Base-by-base conservation (phyloP, 2,888 invertebrate genomes). In the Dendrolimus pini region DNA sequence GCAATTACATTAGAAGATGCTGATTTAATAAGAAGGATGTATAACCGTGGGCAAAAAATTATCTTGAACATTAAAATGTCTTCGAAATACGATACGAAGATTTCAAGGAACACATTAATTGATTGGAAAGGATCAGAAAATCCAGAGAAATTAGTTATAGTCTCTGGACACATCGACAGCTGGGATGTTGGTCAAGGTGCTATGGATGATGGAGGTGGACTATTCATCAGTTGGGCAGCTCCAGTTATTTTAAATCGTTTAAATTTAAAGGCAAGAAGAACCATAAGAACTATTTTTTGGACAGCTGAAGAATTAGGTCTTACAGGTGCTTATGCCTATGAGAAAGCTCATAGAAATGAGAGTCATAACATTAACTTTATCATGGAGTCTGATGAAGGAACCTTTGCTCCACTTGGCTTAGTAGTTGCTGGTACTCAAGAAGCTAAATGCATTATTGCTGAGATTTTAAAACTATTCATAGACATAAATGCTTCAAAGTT, bases 171-270 rank as follows among this genome's bases (percentile, higher is more conserved):
- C 78, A 89, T 97, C 41, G 97, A 97, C 72, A 95, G 95, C 72
- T 97, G 96, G 96, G 96, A 97, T 80, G 95, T 96, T 10, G 96
- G 96, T 1, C 93, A 95, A 68, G 97, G 96, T 13, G 96, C 96
- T 7, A 96, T 97, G 96, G 96, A 97, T 75, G 96, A 97, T 69
- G 96, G 95, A 41, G 95, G 95, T 59, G 96, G 96, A 56, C 92
- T 95, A 30, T 94, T 96, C 67, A 93, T 96, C 52, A 94, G 96
- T 30, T 96, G 95, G 94, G 93, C 93, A 63, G 93, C 94, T 9
- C 85, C 96, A 14, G 93, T 93, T 8, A 84, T 96, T 52, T 77
- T 96, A 7, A 94, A 93, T 65, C 83, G 84, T 8, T 82, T 97
- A 2, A 92, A 92, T 41, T 80, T 96, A 53, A 83, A 80, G 58